Conservation (phyloP, 2,888 invertebrate species). For the Drepanosiphum platanoidis region DNA sequence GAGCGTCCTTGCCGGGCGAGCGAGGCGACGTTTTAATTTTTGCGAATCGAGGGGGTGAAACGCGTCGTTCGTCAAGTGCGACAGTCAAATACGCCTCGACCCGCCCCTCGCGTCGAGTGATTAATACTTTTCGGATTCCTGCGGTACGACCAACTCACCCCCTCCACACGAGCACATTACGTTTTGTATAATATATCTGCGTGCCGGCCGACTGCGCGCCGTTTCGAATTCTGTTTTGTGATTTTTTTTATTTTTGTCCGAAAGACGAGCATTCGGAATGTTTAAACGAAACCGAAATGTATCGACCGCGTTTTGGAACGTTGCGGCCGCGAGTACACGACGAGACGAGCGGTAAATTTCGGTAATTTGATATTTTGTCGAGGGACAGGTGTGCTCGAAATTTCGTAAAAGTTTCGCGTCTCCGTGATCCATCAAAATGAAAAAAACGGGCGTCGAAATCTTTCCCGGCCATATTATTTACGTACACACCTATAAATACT, state of each 20-base stretch:
- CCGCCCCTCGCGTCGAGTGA: not conserved
- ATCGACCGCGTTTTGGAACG: too few relatives aligned
- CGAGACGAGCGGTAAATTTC: slow-evolving; percentile 7
- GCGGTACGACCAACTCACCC: not conserved
- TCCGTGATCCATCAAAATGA: not conserved
- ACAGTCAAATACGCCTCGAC: not conserved
- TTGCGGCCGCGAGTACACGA: too few relatives aligned
- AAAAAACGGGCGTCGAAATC: not conserved
- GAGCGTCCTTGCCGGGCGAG: too few relatives aligned
- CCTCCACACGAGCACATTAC: not conserved
- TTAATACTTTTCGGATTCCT: slow-evolving; percentile 28
- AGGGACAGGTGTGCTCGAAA: slow-evolving; percentile 8
- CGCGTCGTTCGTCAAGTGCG: not conserved
- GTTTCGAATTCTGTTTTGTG: too few relatives aligned
- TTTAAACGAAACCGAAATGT: too few relatives aligned
- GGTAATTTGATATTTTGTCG: slow-evolving; percentile 30
- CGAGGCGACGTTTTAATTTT: too few relatives aligned
- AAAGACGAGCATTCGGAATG: too few relatives aligned
- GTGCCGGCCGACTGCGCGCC: too few relatives aligned
- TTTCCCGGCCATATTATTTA: not conserved
- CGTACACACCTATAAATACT: too few relatives aligned
- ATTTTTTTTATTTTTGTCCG: too few relatives aligned
- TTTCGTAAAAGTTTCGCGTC: slow-evolving; percentile 23
- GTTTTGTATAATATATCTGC: too few relatives aligned
- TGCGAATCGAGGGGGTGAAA: not conserved